phyloP scores from a whole-genome alignment of 2,888 invertebrate genomes.

The Heteropelma amictum region DNA sequence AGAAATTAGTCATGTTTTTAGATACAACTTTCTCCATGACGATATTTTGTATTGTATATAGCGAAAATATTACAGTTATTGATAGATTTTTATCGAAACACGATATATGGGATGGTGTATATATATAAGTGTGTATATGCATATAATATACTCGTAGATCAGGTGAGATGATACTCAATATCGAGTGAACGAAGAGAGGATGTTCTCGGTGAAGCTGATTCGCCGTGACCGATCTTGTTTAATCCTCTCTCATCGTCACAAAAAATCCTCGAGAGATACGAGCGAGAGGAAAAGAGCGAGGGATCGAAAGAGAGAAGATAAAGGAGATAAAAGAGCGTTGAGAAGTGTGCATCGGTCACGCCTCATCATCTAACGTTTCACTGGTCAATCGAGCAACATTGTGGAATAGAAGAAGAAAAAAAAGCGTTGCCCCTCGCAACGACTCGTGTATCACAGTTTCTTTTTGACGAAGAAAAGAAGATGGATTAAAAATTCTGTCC shows the following conservation, averaged over 20 bases:
- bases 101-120: neutral
- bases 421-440: neutral
- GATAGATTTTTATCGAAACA: too few species aligned
- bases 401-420: slow-evolving; percentile 31
- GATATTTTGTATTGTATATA: too few species aligned
- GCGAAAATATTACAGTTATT: too few species aligned
- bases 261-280: neutral
- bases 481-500: too few species aligned
- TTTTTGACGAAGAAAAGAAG: neutral
- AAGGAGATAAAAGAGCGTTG: slow-evolving; percentile 38
- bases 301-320: neutral
- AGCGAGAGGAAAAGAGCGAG: neutral
- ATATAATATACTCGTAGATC: slow-evolving; percentile 8
- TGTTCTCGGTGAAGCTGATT: slow-evolving; percentile 49
- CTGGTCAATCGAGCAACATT: slow-evolving; percentile 43
- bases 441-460: neutral
- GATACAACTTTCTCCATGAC: too few species aligned
- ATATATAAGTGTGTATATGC: neutral
- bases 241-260: slow-evolving; percentile 33
- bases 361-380: slow-evolving; percentile 57
- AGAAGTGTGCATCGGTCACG: slow-evolving; percentile 52
- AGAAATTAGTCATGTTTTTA: too few species aligned
- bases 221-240: slow-evolving; percentile 53
- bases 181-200: slow-evolving; percentile 29
- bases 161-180: slow-evolving; percentile 44